A percentile compares a stretch with the other conserved stretches of the same genome.
Conservation (phyloP, 2,113 vertebrate species). For the Vulpes lagopus region DNA sequence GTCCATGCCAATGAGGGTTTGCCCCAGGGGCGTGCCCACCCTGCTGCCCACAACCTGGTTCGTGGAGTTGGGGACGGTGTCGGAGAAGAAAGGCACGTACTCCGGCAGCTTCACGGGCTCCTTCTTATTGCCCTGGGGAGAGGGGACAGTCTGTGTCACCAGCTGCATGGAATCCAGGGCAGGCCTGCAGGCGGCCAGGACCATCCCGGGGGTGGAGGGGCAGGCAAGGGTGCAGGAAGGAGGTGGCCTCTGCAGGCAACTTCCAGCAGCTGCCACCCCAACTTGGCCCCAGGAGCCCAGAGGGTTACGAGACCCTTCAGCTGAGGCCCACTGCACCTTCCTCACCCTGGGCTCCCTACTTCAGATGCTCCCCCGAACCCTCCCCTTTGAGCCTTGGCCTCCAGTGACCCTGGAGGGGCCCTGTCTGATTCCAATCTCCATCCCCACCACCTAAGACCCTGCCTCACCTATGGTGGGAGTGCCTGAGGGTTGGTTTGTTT, state of each 20-base stretch:
- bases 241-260: not conserved
- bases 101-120: conserved; percentile 84
- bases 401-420: not conserved
- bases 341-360: no score
- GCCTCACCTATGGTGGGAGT: rapidly evolving
- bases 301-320: no score
- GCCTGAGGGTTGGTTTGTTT: no score
- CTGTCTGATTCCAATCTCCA: not conserved
- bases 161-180: rapidly evolving
- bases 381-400: not conserved
- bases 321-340: not conserved
- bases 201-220: no score
- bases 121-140: conserved; percentile 87
- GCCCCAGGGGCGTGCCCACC: conserved; percentile 88
- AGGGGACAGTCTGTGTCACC: conserved; percentile 19
- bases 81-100: conserved; percentile 86
- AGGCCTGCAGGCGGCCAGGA: rapidly evolving
- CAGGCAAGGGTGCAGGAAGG: no score
- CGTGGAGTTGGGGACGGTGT: conserved; percentile 87
- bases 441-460: rapidly evolving
- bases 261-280: rapidly evolving
- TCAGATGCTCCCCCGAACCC: not conserved
- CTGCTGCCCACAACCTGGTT: conserved; percentile 89
- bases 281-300: no score
- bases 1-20: conserved; percentile 88